Base-by-base conservation (phyloP, 2,113 vertebrate species). In the Hiodon alosoides region DNA sequence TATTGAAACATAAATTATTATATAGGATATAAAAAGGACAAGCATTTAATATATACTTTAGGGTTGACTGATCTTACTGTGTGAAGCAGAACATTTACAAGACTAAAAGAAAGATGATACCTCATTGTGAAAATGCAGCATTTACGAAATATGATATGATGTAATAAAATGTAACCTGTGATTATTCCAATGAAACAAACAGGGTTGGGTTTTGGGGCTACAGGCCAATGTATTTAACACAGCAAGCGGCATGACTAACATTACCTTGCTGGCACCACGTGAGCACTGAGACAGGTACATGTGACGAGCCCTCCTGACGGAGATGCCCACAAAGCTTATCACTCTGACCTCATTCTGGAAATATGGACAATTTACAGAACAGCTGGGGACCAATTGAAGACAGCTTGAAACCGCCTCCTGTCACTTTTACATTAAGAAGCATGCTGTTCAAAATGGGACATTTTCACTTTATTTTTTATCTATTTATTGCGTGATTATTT, bases 361-460 rank as follows among this genome's bases (percentile, higher is more conserved):
- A 84, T 85, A 84, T 84, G 85, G 87, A 90, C 89, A 91, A 93
- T 92, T 93, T 91, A 83, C 81, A 85, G 89, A 92, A 88, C 91
- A 91, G 90, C 89, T 88, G 90, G 91, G 83, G 89, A 89, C 88
- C 90, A 91, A 91, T 92, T 90, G 90, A 85, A 90, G 85, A 85
- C 81, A 83, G 84, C 89, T 90, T 82, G 86, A 84, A 90, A 88
- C 85, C 84, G 82, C 88, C 90, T 86, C 91, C 90, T 90, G 88
- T 89, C 89, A 90, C 88, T 90, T 90, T 91, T 89, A 90, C 90
- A 91, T 92, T 91, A 91, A 88, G 86, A 82, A 76, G 78, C 90
- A 87, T 72, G 87, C 90, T 91, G 90, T 87, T 92, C 87, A 81
- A 89, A 90, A 89, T 90, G 82, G 87, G 87, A 87, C 84, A 85